Evolutionary conservation across 2,888 invertebrate genomes (phyloP).

Genomic region (Lepidochrysops patricia): DNA sequence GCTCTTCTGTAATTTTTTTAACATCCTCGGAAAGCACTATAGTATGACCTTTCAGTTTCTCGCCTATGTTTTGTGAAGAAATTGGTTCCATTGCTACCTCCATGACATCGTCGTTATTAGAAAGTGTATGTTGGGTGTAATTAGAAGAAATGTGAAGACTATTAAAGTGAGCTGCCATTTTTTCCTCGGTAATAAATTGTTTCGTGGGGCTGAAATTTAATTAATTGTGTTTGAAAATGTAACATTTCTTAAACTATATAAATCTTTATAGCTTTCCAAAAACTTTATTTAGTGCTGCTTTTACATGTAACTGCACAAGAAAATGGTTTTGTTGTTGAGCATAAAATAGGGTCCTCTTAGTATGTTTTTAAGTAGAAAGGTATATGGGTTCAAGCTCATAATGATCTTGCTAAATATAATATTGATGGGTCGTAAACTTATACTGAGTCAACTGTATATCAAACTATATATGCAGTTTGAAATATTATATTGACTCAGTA

Average conservation of each 20-base stretch:
- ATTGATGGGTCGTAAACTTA: too few species aligned
- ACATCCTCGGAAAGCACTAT: slow-evolving; percentile 82
- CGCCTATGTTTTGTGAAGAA: slow-evolving; percentile 26
- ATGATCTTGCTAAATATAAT: too few species aligned
- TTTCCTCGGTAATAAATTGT: slow-evolving; percentile 87
- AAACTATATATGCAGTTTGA: too few species aligned
- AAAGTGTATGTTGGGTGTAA: slow-evolving; percentile 45
- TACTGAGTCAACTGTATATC: too few species aligned
- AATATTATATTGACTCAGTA: too few species aligned
- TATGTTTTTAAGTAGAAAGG: too few species aligned
- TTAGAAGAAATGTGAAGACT: slow-evolving; percentile 81
- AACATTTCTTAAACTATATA: background rate
- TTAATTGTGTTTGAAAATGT: too few species aligned
- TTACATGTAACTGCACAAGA: too few species aligned
- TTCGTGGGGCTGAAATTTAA: slow-evolving; percentile 75
- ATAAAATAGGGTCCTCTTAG: too few species aligned
- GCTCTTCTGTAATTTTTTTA: slow-evolving; percentile 77
- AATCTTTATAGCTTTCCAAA: background rate
- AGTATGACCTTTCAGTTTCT: slow-evolving; percentile 66
- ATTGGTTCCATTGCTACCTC: slow-evolving; percentile 46
- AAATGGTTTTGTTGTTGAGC: too few species aligned
- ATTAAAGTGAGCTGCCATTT: slow-evolving; percentile 86
- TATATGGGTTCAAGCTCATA: too few species aligned
- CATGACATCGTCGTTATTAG: slow-evolving; percentile 39
- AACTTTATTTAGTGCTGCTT: too few species aligned